Percentiles rank a stretch among this genome's conserved stretches.
These are phyloP conservation scores for Phortica magna DNA, from an alignment of 2,888 invertebrate genomes.

Conservation along the genomic window DNA sequence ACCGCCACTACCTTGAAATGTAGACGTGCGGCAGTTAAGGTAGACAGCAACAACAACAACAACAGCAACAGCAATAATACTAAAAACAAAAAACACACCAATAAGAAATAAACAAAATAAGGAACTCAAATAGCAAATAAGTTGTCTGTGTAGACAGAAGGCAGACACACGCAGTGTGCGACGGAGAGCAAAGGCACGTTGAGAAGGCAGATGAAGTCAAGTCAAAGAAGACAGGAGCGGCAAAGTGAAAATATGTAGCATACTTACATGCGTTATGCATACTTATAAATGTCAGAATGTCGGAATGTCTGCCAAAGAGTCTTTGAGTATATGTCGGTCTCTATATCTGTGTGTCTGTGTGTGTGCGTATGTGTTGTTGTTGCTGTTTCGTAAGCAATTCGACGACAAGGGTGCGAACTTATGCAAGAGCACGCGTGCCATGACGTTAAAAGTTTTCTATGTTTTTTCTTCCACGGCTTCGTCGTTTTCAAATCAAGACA, in stretches of 20 bases:
- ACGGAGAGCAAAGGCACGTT: neutral
- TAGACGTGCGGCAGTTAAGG: neutral
- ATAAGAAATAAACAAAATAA: conserved; percentile 8
- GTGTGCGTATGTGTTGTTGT: neutral
- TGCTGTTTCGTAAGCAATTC: neutral
- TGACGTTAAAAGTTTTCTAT: neutral
- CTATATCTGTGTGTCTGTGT: neutral
- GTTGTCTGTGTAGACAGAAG: conserved; percentile 2
- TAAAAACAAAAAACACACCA: neutral
- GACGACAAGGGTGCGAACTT: neutral
- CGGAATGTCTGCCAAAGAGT: neutral
- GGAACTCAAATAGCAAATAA: neutral
- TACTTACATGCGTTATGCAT: conserved; percentile 21
- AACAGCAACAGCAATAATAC: neutral
- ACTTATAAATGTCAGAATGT: conserved; percentile 20
- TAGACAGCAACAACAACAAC: neutral
- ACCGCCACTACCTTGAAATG: neutral
- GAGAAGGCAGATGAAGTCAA: neutral
- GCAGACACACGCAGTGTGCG: neutral
- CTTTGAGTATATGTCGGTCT: neutral
- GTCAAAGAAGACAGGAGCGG: neutral
- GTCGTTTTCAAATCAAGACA: neutral
- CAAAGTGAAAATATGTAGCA: conserved; percentile 5
- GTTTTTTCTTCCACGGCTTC: neutral
- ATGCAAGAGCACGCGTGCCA: neutral